Evolutionary conservation across 2,888 invertebrate genomes (phyloP), one percentile per base, ranked within the genome.

Genomic region (Lycaena phlaeas): DNA sequence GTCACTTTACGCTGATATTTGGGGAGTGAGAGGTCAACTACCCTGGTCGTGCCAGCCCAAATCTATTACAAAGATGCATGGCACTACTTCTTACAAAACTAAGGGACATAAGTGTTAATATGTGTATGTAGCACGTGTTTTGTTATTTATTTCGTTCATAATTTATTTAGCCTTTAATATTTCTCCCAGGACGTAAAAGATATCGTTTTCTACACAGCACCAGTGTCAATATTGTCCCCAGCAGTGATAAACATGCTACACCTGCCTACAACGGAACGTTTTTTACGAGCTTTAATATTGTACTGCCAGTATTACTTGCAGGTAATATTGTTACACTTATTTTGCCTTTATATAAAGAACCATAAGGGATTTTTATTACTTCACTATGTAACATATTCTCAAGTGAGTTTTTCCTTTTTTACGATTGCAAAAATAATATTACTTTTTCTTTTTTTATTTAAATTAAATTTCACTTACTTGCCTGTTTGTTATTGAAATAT

Each of bases 231-330:
- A 46, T 52, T 87, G 36, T 75, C 74, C 9, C 52, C 67, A 1
- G 73, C 85, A 40, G 75, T 88, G 46, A 72, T 89, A 25, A 70
- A 73, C 31, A 77, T 86, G 40, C 70, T 88, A 48, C 69, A 89
- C 54, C 63, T 74, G 63, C 69, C 74, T 25, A 61, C 76, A 7
- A 76, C 86, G 29, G 88, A 89, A 54, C 68, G 82, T 38, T 87
- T 88, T 54, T 53, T 89, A 31, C 68, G 88, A 46, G 78, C 87
- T 11, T 56, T 87, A 30, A 84, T 89, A 40, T 56, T 88, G n/a
- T 89, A 88, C 57, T 86, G 87, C 50, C 87, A 88, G 59, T 86
- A 82, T 56, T 88, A 76, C 59, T 58, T 86, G 31, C 85, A 86
- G 65, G 87, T 86, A 63, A 49, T 39, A 31, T 39, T 41, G 14